phyloP scores from a whole-genome alignment of 2,113 vertebrate genomes.

The Chaenocephalus aceratus region DNA sequence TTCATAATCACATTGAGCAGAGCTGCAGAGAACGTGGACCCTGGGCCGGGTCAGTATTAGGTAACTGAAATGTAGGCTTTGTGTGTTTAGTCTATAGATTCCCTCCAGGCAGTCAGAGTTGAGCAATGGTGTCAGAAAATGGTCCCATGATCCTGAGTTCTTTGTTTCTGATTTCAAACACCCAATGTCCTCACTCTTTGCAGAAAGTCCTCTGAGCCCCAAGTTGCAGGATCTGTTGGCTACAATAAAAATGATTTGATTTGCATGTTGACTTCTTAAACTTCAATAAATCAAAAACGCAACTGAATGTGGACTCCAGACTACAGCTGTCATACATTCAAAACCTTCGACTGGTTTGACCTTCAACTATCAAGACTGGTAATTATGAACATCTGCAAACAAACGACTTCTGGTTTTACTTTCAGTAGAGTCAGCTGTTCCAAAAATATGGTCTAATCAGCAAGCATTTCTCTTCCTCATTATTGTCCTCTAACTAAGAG shows the following conservation, averaged over 20 bases:
- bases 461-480: not conserved
- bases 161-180: constrained; percentile 19
- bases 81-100: constrained; percentile 50
- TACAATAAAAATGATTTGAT: not conserved
- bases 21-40: constrained; percentile 26
- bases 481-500: not conserved
- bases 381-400: constrained; percentile 13
- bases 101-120: constrained; percentile 45
- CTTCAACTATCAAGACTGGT: not conserved
- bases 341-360: not conserved
- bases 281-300: not conserved
- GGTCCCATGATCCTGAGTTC: constrained; percentile 22
- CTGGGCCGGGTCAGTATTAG: constrained; percentile 35
- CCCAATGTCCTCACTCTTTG: constrained; percentile 12
- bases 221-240: not conserved
- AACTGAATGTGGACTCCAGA: not conserved
- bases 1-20: constrained; percentile 19
- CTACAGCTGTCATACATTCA: constrained; percentile 12
- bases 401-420: constrained; percentile 6
- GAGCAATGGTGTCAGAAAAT: constrained; percentile 44
- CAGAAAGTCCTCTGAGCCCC: not conserved
- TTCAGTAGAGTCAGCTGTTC: not conserved
- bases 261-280: not conserved
- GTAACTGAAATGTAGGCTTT: constrained; percentile 39
- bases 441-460: not conserved